Evolutionary conservation across 1,140 invertebrate species (phyloP).

Genomic region (Aphis gossypii): DNA sequence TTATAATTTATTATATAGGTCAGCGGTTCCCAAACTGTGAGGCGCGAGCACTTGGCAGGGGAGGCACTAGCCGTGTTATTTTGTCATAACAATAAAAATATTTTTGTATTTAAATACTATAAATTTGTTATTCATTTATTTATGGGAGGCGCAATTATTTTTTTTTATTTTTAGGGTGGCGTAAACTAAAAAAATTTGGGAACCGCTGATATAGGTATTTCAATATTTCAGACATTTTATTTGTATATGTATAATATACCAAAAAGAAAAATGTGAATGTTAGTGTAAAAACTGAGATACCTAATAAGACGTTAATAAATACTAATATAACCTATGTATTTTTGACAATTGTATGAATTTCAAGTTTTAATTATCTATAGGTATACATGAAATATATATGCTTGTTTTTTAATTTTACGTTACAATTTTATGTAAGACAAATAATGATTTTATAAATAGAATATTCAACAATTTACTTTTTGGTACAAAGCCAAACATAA

Average conservation of each 20-base stretch:
- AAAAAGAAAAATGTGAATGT: not conserved
- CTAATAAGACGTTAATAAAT: not conserved
- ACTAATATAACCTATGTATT: not conserved
- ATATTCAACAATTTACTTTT: not conserved
- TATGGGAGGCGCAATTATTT: too few relatives aligned
- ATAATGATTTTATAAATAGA: constrained; percentile 44
- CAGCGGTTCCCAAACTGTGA: too few relatives aligned
- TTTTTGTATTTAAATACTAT: too few relatives aligned
- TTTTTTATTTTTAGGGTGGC: too few relatives aligned
- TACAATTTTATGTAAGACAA: not conserved
- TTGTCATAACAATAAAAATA: too few relatives aligned
- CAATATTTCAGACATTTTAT: not conserved
- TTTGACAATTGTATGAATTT: not conserved
- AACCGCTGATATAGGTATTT: too few relatives aligned
- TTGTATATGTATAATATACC: not conserved
- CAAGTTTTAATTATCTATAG: not conserved
- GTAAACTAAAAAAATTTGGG: too few relatives aligned
- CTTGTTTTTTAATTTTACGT: too few relatives aligned
- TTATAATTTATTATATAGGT: too few relatives aligned
- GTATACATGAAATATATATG: not conserved
- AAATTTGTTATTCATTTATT: too few relatives aligned
- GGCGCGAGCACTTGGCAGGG: too few relatives aligned
- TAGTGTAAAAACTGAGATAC: not conserved
- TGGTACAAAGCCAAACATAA: constrained; percentile 34
- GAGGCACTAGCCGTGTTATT: too few relatives aligned